phyloP scores from a whole-genome alignment of 2,888 invertebrate species.

The Meandrusa payeni region DNA sequence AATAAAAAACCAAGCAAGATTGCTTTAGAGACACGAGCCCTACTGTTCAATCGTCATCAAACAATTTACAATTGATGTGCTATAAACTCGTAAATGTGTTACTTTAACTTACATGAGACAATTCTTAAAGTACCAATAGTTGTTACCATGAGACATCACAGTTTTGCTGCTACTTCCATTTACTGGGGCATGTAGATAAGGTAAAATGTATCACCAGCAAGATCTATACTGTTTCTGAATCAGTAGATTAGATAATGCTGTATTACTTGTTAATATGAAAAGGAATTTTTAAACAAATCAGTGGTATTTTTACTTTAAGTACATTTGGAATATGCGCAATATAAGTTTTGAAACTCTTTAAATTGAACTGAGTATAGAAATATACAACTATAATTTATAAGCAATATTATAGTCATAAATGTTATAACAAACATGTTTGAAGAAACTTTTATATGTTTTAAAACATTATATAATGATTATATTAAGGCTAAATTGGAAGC shows the following conservation, averaged over 20 bases:
- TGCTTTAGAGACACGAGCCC: no score
- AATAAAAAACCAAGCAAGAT: no score
- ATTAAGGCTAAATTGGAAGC: constrained; percentile 6
- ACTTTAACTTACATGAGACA: constrained; percentile 8
- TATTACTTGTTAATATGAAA: constrained; percentile 5
- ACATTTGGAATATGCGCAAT: constrained; percentile 7
- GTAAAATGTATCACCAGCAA: no score
- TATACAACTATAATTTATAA: constrained; percentile 14
- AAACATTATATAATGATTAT: constrained; percentile 20
- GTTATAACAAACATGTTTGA: constrained; percentile 15
- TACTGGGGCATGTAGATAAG: no score
- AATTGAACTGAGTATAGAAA: constrained; percentile 7
- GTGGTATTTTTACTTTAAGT: constrained; percentile 2
- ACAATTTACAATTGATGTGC: no score
- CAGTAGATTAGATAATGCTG: constrained; percentile 29
- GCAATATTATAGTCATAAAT: constrained; percentile 19
- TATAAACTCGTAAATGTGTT: constrained; percentile 1
- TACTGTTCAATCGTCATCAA: no score
- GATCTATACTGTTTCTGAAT: constrained; percentile 24
- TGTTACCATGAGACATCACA: no score
- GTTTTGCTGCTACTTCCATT: no score
- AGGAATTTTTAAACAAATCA: not conserved
- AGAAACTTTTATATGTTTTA: constrained; percentile 11
- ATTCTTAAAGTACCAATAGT: constrained; percentile 3
- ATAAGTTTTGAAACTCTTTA: not conserved